Evolutionary conservation across 2,888 invertebrate genomes (phyloP).

Genomic region (Bembecia ichneumoniformis): DNA sequence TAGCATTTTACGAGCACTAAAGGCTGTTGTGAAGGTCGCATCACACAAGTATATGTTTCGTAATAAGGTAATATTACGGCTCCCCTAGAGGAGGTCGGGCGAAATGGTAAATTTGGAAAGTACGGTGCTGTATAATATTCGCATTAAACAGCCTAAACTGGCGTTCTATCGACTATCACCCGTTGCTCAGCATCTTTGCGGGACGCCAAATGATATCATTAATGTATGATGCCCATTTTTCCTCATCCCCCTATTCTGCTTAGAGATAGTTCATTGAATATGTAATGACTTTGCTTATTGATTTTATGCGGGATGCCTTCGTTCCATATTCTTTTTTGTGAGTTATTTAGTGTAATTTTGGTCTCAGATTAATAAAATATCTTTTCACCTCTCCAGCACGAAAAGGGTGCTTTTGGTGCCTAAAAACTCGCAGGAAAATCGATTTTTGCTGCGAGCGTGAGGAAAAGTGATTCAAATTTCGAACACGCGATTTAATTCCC

Average conservation of each 20-base stretch:
- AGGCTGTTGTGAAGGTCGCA: too few species aligned
- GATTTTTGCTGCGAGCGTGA: too few species aligned
- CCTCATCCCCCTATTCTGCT: conserved; percentile 20
- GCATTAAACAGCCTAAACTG: conserved; percentile 55
- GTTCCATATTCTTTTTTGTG: not conserved
- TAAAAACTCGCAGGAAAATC: too few species aligned
- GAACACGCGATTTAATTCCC: too few species aligned
- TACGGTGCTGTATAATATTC: conserved; percentile 61
- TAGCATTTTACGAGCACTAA: too few species aligned
- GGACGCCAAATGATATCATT: conserved; percentile 58
- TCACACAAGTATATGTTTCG: not conserved
- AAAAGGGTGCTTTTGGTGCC: too few species aligned
- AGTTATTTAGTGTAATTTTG: not conserved
- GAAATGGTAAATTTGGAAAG: conserved; percentile 24
- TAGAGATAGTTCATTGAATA: conserved; percentile 45
- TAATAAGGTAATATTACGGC: conserved; percentile 14
- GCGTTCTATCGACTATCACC: conserved; percentile 57
- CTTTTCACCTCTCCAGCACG: too few species aligned
- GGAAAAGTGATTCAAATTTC: too few species aligned
- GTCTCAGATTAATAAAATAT: too few species aligned
- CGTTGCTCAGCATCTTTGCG: conserved; percentile 59
- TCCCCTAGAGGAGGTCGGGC: conserved; percentile 13
- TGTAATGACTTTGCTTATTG: conserved; percentile 34
- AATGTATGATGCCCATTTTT: conserved; percentile 54
- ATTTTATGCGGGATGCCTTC: conserved; percentile 18